These are phyloP conservation scores for Endotricha flammealis DNA, from an alignment of 2,888 invertebrate genomes.

Conservation along the genomic window DNA sequence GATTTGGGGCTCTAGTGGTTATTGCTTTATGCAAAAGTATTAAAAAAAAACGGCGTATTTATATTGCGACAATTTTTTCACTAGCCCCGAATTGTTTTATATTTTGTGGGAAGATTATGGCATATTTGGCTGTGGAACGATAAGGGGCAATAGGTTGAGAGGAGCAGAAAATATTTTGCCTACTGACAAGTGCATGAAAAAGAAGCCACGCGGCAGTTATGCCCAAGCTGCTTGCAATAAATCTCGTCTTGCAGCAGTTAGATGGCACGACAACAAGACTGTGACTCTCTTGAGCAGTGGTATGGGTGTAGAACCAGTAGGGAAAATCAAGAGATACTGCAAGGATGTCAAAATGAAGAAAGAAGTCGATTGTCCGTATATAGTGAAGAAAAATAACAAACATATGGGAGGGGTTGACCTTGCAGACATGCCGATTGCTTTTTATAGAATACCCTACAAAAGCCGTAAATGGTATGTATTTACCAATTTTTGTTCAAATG, in stretches of 20 bases:
- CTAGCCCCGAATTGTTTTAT: slow-evolving; percentile 21
- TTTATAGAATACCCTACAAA: too few species aligned
- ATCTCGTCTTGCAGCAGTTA: slow-evolving; percentile 21
- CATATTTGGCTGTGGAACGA: slow-evolving; percentile 25
- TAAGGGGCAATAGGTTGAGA: slow-evolving; percentile 24
- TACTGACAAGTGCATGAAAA: slow-evolving; percentile 23
- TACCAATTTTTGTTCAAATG: too few species aligned
- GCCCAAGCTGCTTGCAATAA: slow-evolving; percentile 21
- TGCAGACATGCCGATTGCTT: slow-evolving; percentile 28
- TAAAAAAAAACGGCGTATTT: slow-evolving; percentile 8
- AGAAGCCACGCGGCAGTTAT: slow-evolving; percentile 21
- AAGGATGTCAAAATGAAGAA: slow-evolving; percentile 26
- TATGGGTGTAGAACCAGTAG: slow-evolving; percentile 26
- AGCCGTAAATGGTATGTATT: too few species aligned
- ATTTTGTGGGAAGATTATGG: slow-evolving; percentile 24
- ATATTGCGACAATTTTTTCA: slow-evolving; percentile 22
- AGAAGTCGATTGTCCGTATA: slow-evolving; percentile 33
- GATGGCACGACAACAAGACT: slow-evolving; percentile 35
- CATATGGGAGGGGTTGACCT: slow-evolving; percentile 39
- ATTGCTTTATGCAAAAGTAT: slow-evolving; percentile 23
- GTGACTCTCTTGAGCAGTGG: slow-evolving; percentile 31
- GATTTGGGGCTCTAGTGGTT: slow-evolving; percentile 33
- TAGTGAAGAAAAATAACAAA: slow-evolving; percentile 33
- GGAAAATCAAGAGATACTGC: slow-evolving; percentile 27
- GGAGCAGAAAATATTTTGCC: slow-evolving; percentile 21